Percentiles rank a stretch among this genome's conserved stretches.
Conservation (phyloP, 2,113 vertebrate genomes). For the Epinephelus lanceolatus region DNA sequence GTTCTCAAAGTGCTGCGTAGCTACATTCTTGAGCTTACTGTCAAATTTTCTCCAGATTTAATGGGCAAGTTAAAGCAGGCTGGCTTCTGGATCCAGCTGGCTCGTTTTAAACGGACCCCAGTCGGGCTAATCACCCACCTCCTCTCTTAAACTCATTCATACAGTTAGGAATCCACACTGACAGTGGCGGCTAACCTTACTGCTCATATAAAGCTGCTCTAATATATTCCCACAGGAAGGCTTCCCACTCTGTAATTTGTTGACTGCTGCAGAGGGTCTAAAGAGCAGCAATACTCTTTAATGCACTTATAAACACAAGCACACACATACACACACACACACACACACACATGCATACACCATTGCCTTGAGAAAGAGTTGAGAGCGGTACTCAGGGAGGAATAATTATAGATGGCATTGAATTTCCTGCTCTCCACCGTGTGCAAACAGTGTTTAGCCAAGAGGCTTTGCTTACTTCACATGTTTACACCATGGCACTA, state of each 20-base stretch:
- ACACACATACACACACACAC: conserved; percentile 35
- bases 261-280: conserved; percentile 71
- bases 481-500: conserved; percentile 54
- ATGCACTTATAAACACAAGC: conserved; percentile 64
- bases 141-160: conserved; percentile 66
- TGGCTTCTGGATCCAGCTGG: conserved; percentile 47
- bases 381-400: conserved; percentile 59
- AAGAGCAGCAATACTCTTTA: conserved; percentile 72
- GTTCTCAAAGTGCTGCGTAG: conserved; percentile 8
- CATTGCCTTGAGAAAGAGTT: conserved; percentile 54
- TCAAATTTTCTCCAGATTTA: conserved; percentile 45
- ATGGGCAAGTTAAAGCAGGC: conserved; percentile 39
- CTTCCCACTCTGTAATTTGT: conserved; percentile 76
- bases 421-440: conserved; percentile 61
- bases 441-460: conserved; percentile 66
- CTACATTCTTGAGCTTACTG: conserved; percentile 37
- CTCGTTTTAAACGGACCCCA: conserved; percentile 52
- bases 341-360: conserved; percentile 18
- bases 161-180: conserved; percentile 39
- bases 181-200: conserved; percentile 46
- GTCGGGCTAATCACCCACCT: conserved; percentile 52
- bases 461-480: conserved; percentile 57
- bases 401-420: conserved; percentile 77
- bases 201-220: conserved; percentile 60
- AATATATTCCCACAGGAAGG: conserved; percentile 75